Percentiles rank a stretch among this genome's conserved stretches.
phyloP scores from a whole-genome alignment of 2,888 invertebrate genomes.

The Gymnoscelis rufifasciata region DNA sequence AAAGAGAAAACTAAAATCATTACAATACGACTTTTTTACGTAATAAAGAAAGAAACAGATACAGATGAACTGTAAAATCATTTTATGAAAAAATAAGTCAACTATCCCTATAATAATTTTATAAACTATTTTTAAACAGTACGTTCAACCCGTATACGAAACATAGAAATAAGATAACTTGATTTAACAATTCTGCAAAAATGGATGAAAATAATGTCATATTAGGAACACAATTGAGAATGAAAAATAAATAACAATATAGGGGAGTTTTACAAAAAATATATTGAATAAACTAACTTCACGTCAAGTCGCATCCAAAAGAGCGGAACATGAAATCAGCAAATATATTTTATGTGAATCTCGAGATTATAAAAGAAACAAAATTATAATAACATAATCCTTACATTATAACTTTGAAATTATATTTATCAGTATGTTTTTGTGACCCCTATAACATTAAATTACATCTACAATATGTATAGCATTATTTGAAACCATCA shows the following conservation, averaged over 20 bases:
- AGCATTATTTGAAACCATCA: conserved; percentile 27
- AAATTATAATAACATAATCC: conserved; percentile 17
- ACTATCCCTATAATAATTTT: too few relatives aligned
- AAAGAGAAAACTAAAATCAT: too few relatives aligned
- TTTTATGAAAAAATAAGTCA: too few relatives aligned
- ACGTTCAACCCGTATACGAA: conserved; percentile 8
- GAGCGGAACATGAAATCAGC: background rate
- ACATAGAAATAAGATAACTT: conserved; percentile 17
- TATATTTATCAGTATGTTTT: conserved; percentile 25
- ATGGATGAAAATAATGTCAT: conserved; percentile 14
- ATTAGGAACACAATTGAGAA: conserved; percentile 12
- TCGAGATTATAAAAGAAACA: conserved; percentile 7
- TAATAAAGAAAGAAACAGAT: too few relatives aligned
- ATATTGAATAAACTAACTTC: background rate
- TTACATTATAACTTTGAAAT: conserved; percentile 20
- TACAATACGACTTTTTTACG: too few relatives aligned
- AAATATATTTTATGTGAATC: conserved; percentile 11
- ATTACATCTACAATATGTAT: conserved; percentile 26
- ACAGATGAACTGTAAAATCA: too few relatives aligned
- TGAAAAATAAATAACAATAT: conserved; percentile 20
- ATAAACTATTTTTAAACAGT: background rate
- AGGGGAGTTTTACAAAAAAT: background rate
- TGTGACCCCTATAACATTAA: conserved; percentile 33
- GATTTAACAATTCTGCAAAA: conserved; percentile 15
- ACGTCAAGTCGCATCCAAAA: background rate